These are phyloP conservation scores for Melanotaenia duboulayi DNA, from an alignment of 2,113 vertebrate genomes.

Conservation along the genomic window DNA sequence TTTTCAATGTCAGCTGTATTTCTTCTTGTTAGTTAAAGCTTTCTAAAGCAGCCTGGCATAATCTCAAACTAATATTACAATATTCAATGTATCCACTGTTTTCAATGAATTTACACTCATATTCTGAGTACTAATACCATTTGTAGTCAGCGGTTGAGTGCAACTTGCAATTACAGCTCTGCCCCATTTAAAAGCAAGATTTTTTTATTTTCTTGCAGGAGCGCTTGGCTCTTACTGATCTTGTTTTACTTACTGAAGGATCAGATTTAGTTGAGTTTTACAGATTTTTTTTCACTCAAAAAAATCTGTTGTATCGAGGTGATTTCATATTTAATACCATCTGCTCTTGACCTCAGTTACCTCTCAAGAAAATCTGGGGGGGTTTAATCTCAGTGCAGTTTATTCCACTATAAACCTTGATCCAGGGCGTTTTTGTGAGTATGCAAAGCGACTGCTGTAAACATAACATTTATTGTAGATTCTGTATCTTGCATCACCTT, in stretches of 20 bases:
- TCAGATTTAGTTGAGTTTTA: conserved; percentile 31
- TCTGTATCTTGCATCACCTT: background rate
- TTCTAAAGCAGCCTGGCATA: conserved; percentile 49
- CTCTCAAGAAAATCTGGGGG: conserved; percentile 12
- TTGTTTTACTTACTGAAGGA: conserved; percentile 27
- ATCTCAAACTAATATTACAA: conserved; percentile 37
- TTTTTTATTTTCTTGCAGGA: conserved; percentile 9
- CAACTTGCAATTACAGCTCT: conserved; percentile 31
- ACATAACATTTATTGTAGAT: background rate
- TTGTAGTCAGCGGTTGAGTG: conserved; percentile 33
- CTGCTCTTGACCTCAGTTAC: conserved; percentile 36
- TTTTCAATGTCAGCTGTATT: conserved; percentile 38
- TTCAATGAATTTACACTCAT: too few relatives aligned
- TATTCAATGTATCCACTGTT: too few relatives aligned
- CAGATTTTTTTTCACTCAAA: conserved; percentile 45
- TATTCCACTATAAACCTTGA: conserved; percentile 3
- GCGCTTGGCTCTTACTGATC: conserved; percentile 2
- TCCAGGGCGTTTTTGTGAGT: background rate
- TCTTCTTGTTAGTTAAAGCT: conserved; percentile 39
- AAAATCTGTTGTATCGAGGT: conserved; percentile 37
- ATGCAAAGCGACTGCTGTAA: background rate
- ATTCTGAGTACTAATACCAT: too few relatives aligned
- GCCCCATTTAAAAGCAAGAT: conserved; percentile 38
- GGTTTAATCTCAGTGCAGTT: conserved; percentile 5
- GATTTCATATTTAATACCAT: conserved; percentile 40